phyloP scores from a whole-genome alignment of 2,113 vertebrate genomes.

The Elephas maximus region DNA sequence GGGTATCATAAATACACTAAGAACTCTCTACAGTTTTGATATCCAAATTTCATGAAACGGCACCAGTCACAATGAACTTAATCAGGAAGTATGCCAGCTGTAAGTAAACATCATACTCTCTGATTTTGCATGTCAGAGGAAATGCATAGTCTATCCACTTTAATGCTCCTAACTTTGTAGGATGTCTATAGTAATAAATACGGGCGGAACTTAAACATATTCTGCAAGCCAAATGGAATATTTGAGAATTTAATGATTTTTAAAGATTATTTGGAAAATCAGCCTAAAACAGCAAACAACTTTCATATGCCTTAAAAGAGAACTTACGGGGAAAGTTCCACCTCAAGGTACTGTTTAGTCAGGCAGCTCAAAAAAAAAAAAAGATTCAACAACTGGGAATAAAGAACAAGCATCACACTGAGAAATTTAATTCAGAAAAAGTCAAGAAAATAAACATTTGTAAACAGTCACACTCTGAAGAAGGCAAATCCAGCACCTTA shows the following conservation, averaged over 20 bases:
- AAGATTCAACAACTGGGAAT: slow-evolving; percentile 73
- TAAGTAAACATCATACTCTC: not conserved
- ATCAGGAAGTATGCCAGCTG: not conserved
- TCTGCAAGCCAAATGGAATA: slow-evolving; percentile 45
- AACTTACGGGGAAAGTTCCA: slow-evolving; percentile 74
- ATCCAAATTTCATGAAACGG: not conserved
- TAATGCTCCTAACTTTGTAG: not conserved
- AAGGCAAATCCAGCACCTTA: not conserved
- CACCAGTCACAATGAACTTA: not conserved
- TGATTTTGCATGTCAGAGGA: not conserved
- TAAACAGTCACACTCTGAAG: not conserved
- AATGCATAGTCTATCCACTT: not conserved
- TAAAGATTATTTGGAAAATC: not conserved
- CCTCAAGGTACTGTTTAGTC: slow-evolving; percentile 61
- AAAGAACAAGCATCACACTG: not conserved
- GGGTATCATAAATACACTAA: not conserved
- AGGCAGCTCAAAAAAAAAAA: slow-evolving; percentile 76
- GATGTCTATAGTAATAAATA: slow-evolving; percentile 11
- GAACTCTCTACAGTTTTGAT: not conserved
- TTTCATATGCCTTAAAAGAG: not conserved
- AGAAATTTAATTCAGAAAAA: slow-evolving; percentile 31
- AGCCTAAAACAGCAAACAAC: not conserved
- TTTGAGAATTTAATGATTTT: slow-evolving; percentile 10
- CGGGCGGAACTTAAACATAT: not conserved
- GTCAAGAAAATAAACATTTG: slow-evolving; percentile 26